phyloP scores from a whole-genome alignment of 2,113 vertebrate genomes.

The Lipotes vexillifer region DNA sequence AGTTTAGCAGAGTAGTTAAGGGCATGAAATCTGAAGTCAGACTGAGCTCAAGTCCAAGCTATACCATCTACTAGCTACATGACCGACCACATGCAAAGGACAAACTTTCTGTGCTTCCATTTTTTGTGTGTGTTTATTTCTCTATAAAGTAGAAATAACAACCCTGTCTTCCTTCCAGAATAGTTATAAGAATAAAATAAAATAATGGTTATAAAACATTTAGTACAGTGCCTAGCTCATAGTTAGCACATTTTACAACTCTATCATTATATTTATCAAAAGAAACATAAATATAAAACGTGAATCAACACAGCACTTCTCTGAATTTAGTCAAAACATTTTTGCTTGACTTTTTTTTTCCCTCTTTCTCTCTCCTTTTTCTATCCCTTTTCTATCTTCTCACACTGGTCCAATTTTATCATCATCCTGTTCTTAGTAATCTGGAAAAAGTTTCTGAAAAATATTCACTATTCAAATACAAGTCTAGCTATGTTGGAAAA shows the following conservation, averaged over 20 bases:
- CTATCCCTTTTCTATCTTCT: background rate
- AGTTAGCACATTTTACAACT: background rate
- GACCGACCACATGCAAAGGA: background rate
- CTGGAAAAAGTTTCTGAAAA: background rate
- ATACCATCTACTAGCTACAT: background rate
- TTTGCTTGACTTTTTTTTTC: background rate
- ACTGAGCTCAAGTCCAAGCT: background rate
- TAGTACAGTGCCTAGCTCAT: background rate
- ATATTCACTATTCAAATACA: constrained; percentile 17
- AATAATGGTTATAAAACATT: background rate
- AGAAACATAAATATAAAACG: background rate
- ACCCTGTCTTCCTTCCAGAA: background rate
- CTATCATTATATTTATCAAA: background rate
- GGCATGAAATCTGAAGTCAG: background rate
- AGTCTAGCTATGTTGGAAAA: constrained; percentile 6
- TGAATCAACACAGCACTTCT: background rate
- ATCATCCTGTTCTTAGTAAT: background rate
- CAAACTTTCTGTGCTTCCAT: background rate
- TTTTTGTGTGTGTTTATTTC: background rate
- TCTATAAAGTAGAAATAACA: background rate
- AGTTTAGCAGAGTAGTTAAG: background rate
- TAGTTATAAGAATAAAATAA: background rate
- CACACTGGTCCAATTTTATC: background rate
- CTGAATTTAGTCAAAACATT: background rate
- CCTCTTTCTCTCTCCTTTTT: background rate